Percentiles rank a stretch among this genome's conserved stretches.
Evolutionary conservation across 2,797 vertebrate genomes (phyloP).

Genomic region (Propithecus perrieri): DNA sequence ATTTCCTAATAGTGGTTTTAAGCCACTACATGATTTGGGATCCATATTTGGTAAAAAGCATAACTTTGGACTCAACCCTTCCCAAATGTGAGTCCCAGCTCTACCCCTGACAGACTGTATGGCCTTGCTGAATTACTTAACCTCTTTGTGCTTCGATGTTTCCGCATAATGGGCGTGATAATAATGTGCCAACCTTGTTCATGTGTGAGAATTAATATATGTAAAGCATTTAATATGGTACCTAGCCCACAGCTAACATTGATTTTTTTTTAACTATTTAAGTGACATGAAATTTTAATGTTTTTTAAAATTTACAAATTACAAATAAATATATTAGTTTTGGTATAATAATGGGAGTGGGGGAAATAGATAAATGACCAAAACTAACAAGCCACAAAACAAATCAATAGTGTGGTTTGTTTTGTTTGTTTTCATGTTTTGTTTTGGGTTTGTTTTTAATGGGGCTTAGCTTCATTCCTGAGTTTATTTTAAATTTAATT

Average conservation of each 20-base stretch:
- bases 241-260: background rate
- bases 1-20: constrained; percentile 17
- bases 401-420: background rate
- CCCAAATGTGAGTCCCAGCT: background rate
- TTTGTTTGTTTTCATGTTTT: constrained; percentile 30
- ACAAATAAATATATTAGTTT: constrained; percentile 67
- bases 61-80: background rate
- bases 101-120: background rate
- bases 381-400: background rate
- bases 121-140: background rate
- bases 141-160: background rate
- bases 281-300: constrained; percentile 81
- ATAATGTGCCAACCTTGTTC: background rate
- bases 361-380: constrained; percentile 33
- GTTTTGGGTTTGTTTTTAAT: constrained; percentile 60
- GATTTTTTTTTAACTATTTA: background rate
- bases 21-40: background rate
- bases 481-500: constrained; percentile 74
- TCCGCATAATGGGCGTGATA: background rate
- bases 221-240: background rate
- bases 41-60: background rate
- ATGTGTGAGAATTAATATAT: background rate
- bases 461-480: constrained; percentile 47
- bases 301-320: constrained; percentile 72
- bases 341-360: constrained; percentile 3